Base-by-base conservation (phyloP, 2,888 invertebrate species). In the Andricus quercusramuli region DNA sequence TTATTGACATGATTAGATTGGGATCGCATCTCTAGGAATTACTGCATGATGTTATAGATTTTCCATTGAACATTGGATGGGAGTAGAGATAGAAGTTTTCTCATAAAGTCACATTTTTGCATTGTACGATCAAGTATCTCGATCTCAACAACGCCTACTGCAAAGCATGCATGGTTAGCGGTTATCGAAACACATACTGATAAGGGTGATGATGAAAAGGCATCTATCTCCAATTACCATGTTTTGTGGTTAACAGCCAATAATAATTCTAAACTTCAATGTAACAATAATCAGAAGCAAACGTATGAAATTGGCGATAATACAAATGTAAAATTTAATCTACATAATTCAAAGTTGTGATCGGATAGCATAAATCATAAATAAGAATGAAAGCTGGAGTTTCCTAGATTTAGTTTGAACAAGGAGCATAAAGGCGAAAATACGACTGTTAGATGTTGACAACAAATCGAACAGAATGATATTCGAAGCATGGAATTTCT, bases 71-170 rank as follows among this genome's bases (percentile, higher is more conserved):
- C 13, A 1, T 29, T 64, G 29, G 17, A 6, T 64, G 29, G 15
- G 17, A 29, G 2, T 59, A 59, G 22, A 59, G 59, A 22, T n/a
- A 11, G n/a, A 56, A 5, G 11, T 25, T 15, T 62, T 62, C 6
- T 62, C 22, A 25, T 6, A 25, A 62, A 17, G 8, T 29, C 29
- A 25, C 15, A 64, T 64, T 64, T 64, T 64, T 64, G 17, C 64
- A 6, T 25, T 64, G 17, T 29, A 6, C 15, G 64, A 64, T 64
- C 5, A 25, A 29, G 29, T 64, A 64, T 29, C 17, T 25, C 17
- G 29, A 17, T 64, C 64, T 64, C 29, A 29, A 64, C 22, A 29
- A 64, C 64, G 64, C 64, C 64, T 64, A 64, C 64, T 29, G 29
- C 6, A 64, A 29, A 64, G 22, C 64, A 64, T 29, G 64, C 17